phyloP scores from a whole-genome alignment of 2,113 vertebrate species.

The Paedocypris sp. region DNA sequence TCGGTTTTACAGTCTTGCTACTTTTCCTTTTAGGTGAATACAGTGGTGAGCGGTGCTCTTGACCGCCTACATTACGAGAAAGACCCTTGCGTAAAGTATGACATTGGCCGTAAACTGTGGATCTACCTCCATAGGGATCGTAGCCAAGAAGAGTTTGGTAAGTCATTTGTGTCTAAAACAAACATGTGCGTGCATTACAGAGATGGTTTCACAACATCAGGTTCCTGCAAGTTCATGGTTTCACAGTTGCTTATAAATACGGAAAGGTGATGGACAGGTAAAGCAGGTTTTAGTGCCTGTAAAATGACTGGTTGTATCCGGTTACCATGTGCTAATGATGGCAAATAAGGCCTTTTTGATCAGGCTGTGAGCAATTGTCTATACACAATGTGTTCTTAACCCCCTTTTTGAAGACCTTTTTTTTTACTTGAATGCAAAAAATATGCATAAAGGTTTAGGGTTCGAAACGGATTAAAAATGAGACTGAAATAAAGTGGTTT shows the following conservation, averaged over 20 bases:
- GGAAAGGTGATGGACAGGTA: neutral
- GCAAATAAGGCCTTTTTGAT: neutral
- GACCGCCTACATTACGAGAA: constrained; percentile 95
- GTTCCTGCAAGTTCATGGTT: too few relatives aligned
- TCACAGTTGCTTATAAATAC: too few relatives aligned
- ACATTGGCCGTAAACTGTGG: constrained; percentile 93
- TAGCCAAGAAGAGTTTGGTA: constrained; percentile 95
- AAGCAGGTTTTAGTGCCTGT: neutral
- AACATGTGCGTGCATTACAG: neutral
- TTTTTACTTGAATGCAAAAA: too few relatives aligned
- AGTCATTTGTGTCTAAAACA: constrained; percentile 18
- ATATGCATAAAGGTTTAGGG: too few relatives aligned
- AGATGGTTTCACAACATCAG: neutral
- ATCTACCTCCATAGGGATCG: constrained; percentile 90
- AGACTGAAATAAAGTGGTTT: too few relatives aligned
- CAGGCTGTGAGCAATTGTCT: too few relatives aligned
- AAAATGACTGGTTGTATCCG: neutral
- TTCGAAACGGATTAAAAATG: too few relatives aligned
- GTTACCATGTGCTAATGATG: neutral
- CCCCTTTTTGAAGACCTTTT: too few relatives aligned
- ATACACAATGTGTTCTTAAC: too few relatives aligned
- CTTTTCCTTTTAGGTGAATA: constrained; percentile 74
- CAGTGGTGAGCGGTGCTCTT: constrained; percentile 90
- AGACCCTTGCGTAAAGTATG: constrained; percentile 94
- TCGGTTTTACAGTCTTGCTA: neutral